phyloP scores from a whole-genome alignment of 1,140 invertebrate species.

The Propsilocerus akamusi region DNA sequence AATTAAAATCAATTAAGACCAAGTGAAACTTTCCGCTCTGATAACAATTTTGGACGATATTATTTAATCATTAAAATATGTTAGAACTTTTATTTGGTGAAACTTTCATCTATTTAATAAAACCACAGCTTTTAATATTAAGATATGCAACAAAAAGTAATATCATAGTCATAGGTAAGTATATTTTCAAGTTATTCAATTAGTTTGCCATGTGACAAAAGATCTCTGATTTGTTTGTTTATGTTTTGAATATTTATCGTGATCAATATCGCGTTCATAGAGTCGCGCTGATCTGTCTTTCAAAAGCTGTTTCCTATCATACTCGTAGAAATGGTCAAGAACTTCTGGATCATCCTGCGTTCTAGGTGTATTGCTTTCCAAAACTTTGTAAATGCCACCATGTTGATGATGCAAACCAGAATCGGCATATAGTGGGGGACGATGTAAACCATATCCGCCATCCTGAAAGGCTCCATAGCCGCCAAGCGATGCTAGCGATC shows the following conservation, averaged over 20 bases:
- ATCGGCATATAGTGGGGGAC: background rate
- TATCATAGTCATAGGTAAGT: no score
- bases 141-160: no score
- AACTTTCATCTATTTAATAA: no score
- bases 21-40: no score
- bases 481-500: conserved; percentile 18
- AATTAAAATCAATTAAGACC: no score
- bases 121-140: no score
- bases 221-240: background rate
- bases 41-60: no score
- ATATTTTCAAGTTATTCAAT: no score
- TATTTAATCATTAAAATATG: no score
- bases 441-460: background rate
- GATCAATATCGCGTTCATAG: background rate
- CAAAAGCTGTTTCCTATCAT: conserved; percentile 13
- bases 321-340: conserved; percentile 21
- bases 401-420: background rate
- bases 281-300: conserved; percentile 7
- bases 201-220: background rate
- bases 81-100: no score
- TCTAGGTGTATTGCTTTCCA: background rate
- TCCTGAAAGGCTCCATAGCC: conserved; percentile 9
- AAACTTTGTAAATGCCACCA: background rate
- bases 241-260: background rate
- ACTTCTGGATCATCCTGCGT: background rate